A percentile compares a stretch with the other conserved stretches of the same genome.
Conservation (phyloP, 2,113 vertebrate genomes). For the Stomatorhinus ivindoensis region DNA sequence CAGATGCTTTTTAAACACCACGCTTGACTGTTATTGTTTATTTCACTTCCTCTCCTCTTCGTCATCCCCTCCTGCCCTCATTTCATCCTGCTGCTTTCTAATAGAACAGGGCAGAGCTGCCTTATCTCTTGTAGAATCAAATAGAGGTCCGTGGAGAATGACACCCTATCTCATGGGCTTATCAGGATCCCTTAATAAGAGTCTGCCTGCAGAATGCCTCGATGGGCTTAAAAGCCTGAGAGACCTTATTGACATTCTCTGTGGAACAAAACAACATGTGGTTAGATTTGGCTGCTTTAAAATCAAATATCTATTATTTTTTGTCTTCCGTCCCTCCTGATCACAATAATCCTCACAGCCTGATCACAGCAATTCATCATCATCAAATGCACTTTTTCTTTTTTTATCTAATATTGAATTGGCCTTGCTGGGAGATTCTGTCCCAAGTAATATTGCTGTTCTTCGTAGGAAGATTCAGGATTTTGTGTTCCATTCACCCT, state of each 20-base stretch:
- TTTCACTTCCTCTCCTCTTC: not conserved
- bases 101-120: slow-evolving; percentile 2
- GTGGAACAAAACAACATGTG: not conserved
- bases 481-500: not conserved
- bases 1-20: slow-evolving; percentile 4
- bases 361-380: not conserved
- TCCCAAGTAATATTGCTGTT: not conserved
- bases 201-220: not conserved
- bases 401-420: not conserved
- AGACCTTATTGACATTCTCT: not conserved
- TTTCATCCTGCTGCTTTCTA: not conserved
- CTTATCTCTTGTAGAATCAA: slow-evolving; percentile 6
- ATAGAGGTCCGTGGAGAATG: not conserved
- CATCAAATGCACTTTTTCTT: not conserved
- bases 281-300: not conserved
- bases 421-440: not conserved
- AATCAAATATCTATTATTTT: not conserved
- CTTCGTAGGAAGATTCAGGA: not conserved
- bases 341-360: not conserved
- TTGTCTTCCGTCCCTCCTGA: not conserved
- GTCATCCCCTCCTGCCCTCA: not conserved
- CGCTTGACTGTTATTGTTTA: not conserved
- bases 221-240: not conserved
- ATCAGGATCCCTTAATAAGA: not conserved
- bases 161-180: not conserved